Conservation (phyloP, 2,888 invertebrate genomes). For the Peribatodes rhomboidaria region DNA sequence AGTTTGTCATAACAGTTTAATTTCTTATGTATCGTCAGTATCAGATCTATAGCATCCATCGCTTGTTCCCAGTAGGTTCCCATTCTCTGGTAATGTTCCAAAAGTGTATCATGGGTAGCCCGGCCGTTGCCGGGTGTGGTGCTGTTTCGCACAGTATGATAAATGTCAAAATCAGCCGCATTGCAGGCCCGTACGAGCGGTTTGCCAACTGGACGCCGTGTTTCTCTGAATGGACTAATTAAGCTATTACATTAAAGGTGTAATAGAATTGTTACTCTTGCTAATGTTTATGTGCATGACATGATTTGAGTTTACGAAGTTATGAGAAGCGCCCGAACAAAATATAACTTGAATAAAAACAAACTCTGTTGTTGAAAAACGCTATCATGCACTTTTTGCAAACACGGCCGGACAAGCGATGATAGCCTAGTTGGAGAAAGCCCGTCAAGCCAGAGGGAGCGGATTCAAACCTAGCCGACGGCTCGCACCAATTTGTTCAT, state of each 20-base stretch:
- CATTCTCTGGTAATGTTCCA: conserved; percentile 79
- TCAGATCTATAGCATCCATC: too few relatives aligned
- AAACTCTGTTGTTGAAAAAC: too few relatives aligned
- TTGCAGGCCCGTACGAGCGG: conserved; percentile 62
- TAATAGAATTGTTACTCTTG: conserved; percentile 15
- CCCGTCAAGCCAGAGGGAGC: too few relatives aligned
- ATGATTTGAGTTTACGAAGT: not conserved
- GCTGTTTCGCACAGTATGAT: conserved; percentile 68
- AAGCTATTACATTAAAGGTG: conserved; percentile 8
- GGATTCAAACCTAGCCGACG: too few relatives aligned
- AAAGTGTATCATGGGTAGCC: conserved; percentile 72
- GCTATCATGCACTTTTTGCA: too few relatives aligned
- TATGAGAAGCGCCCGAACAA: not conserved
- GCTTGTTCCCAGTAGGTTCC: not conserved
- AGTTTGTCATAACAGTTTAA: too few relatives aligned
- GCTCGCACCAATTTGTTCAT: too few relatives aligned
- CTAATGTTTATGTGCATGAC: not conserved
- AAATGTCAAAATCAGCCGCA: conserved; percentile 81
- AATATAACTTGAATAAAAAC: too few relatives aligned
- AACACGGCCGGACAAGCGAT: too few relatives aligned
- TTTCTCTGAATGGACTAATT: conserved; percentile 25
- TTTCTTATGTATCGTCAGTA: too few relatives aligned
- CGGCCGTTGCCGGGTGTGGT: conserved; percentile 36
- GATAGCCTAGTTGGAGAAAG: too few relatives aligned
- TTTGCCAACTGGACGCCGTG: conserved; percentile 48